Percentiles rank a stretch among this genome's conserved stretches.
Conservation (phyloP, 2,888 invertebrate genomes). For the Drosophila nr. perissopoda region DNA sequence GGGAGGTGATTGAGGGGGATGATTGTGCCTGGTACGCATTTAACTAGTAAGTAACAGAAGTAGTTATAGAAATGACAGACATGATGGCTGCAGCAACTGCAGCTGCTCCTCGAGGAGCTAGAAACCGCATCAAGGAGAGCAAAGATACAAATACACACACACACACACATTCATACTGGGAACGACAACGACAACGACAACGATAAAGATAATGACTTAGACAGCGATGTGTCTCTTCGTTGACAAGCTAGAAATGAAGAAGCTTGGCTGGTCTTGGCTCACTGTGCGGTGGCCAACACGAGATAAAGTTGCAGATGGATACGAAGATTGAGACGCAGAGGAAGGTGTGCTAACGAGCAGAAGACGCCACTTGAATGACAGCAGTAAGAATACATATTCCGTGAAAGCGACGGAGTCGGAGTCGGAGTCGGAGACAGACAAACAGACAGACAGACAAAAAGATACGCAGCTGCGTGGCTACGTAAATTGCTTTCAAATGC, state of each 20-base stretch:
- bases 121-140: slow-evolving; percentile 23
- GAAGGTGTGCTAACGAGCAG: slow-evolving; percentile 75
- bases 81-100: slow-evolving; percentile 43
- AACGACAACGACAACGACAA: slow-evolving; percentile 8
- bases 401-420: slow-evolving; percentile 11
- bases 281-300: slow-evolving; percentile 33
- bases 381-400: slow-evolving; percentile 49
- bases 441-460: slow-evolving; percentile 13
- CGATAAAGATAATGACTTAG: slow-evolving; percentile 53
- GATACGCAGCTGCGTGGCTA: slow-evolving; percentile 55
- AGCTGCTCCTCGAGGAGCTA: slow-evolving; percentile 35
- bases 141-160: slow-evolving; percentile 9
- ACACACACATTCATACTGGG: slow-evolving; percentile 1
- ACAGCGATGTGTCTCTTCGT: slow-evolving; percentile 48
- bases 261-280: slow-evolving; percentile 39
- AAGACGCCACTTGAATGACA: slow-evolving; percentile 76
- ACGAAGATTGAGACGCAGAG: slow-evolving; percentile 10
- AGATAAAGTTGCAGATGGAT: slow-evolving; percentile 14
- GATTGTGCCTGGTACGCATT: slow-evolving; percentile 45
- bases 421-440: neutral
- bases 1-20: neutral
- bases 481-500: slow-evolving; percentile 74
- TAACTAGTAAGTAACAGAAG: slow-evolving; percentile 78
- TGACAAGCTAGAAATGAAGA: slow-evolving; percentile 63
- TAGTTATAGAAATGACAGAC: slow-evolving; percentile 78